A percentile compares a stretch with the other conserved stretches of the same genome.
These are phyloP conservation scores for Crotophaga sulcirostris DNA, from an alignment of 2,113 vertebrate genomes.

Conservation along the genomic window DNA sequence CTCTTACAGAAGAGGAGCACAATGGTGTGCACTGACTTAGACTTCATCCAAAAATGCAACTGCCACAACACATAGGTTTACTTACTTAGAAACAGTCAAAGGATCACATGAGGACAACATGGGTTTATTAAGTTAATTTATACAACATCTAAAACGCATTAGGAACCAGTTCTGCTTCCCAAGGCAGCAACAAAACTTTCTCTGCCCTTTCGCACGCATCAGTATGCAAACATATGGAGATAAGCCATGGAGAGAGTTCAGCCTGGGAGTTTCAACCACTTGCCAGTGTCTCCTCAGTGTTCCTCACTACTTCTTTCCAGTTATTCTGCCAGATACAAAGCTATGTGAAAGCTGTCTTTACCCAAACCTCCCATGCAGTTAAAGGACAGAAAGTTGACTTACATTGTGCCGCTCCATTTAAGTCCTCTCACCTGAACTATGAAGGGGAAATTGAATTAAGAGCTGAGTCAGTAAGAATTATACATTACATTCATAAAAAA, in stretches of 20 bases:
- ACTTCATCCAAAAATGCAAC: background rate
- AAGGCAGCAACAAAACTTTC: background rate
- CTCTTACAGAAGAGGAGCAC: background rate
- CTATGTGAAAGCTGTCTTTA: constrained; percentile 24
- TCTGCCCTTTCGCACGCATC: background rate
- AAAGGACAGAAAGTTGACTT: constrained; percentile 12
- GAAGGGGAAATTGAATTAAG: background rate
- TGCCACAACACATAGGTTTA: background rate
- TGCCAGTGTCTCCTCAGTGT: background rate
- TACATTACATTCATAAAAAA: background rate
- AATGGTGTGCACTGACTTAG: background rate
- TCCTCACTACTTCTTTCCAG: constrained; percentile 25
- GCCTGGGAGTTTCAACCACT: background rate
- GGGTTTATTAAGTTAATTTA: background rate
- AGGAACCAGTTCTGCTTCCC: background rate
- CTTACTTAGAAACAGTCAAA: background rate
- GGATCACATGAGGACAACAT: background rate
- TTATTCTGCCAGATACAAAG: constrained; percentile 33
- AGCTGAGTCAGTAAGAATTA: background rate
- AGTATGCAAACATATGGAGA: background rate
- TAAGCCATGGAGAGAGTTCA: background rate
- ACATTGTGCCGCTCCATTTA: background rate
- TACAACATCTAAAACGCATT: background rate
- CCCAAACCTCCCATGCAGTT: constrained; percentile 14
- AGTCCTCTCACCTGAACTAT: background rate